Percentiles rank a stretch among this genome's conserved stretches.
phyloP scores from a whole-genome alignment of 1,140 invertebrate genomes.

The Drosophila kurseongensis region DNA sequence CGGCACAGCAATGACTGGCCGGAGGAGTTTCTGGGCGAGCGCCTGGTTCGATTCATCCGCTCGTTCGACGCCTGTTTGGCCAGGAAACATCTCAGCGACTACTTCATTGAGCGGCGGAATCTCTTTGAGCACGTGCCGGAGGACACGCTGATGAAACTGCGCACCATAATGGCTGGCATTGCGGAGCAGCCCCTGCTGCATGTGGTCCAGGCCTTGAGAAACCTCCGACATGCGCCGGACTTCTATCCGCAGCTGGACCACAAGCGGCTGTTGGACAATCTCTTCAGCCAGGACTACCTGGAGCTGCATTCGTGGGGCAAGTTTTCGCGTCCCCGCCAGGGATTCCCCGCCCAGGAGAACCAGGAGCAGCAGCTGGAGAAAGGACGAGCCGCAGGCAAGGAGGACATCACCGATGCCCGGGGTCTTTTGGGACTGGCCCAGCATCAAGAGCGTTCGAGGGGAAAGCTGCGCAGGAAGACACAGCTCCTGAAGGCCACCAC shows the following conservation, averaged over 20 bases:
- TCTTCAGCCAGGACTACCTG: conserved; percentile 86
- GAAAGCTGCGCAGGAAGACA: conserved; percentile 62
- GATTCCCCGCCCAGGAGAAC: background rate
- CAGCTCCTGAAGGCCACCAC: conserved; percentile 74
- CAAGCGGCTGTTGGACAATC: conserved; percentile 87
- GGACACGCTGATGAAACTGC: conserved; percentile 87
- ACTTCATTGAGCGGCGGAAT: conserved; percentile 90
- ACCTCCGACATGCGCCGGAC: conserved; percentile 87
- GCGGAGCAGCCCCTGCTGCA: conserved; percentile 89
- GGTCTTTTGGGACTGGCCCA: conserved; percentile 70
- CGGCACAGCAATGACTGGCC: conserved; percentile 89
- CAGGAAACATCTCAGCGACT: conserved; percentile 87
- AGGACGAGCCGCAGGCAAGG: background rate
- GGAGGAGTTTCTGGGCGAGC: conserved; percentile 89
- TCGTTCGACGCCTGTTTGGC: conserved; percentile 86
- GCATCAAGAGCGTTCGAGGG: conserved; percentile 61
- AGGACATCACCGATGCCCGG: conserved; percentile 33
- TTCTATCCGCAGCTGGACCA: conserved; percentile 89
- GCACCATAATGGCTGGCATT: conserved; percentile 88
- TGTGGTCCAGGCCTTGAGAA: conserved; percentile 88
- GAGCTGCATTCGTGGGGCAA: conserved; percentile 76
- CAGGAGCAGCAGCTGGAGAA: background rate
- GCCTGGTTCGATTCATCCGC: conserved; percentile 87
- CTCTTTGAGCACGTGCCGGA: conserved; percentile 89
- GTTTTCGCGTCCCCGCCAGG: conserved; percentile 40